Evolutionary conservation across 2,113 vertebrate genomes (phyloP), one percentile per base, ranked within the genome.

Genomic region (Acrocephalus kingi): DNA sequence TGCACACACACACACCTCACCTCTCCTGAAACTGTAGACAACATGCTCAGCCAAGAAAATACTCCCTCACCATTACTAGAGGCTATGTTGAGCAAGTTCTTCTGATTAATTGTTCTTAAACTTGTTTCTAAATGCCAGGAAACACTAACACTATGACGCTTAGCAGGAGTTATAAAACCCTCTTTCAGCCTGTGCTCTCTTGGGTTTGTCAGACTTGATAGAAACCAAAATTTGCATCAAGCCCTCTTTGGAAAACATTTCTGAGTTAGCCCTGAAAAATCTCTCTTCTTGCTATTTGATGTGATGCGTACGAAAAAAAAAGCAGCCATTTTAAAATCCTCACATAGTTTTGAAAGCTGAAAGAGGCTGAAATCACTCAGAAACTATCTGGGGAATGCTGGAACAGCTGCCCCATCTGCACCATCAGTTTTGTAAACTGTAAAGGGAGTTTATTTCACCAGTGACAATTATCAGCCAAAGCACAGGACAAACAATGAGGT

Each of bases 41-140:
- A 74, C 48, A 16, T 1, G 0, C 61, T 49, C 20, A 43, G 84
- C 81, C 80, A 81, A 87, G 46, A 48, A 90, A 62, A 87, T 64
- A 52, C 63, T 87, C 87, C 74, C 56, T 92, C 76, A 17, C 39
- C 55, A 31, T 66, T 71, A 88, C 91, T 55, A 62, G 69, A 85
- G 94, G 91, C 91, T 80, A 90, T 33, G 58, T 71, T 96, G 83
- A 88, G 80, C 84, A 94, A 95, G 75, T 69, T 81, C 58, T 94
- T 88, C 82, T 80, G 90, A 86, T 76, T 78, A 96, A 90, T 86
- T 52, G 75, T 46, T 88, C 84, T 71, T 89, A 73, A 94, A 84
- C 76, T 62, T 68, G 77, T 90, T 93, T 93, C 93, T 92, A 84
- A 97, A 93, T 90, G 84, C 77, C 92, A 94, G 84, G 74, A 93